phyloP scores from a whole-genome alignment of 2,797 vertebrate genomes.

The Coregonus sp. region DNA sequence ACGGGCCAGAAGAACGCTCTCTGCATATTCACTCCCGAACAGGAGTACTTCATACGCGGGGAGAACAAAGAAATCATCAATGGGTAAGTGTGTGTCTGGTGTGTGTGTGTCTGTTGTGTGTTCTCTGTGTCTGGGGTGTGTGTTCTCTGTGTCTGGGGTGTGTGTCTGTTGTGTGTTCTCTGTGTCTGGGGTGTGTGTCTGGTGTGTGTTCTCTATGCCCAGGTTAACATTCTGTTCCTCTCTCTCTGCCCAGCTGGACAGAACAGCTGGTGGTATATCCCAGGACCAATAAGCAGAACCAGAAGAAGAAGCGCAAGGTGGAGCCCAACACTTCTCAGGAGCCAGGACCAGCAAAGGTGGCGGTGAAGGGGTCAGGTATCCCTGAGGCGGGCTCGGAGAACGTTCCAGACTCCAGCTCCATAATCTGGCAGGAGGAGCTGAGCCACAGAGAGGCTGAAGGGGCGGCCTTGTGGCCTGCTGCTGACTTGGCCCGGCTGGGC shows the following conservation, averaged over 20 bases:
- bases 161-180: not conserved
- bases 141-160: too few species aligned
- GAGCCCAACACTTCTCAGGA: constrained; percentile 82
- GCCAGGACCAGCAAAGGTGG: constrained; percentile 82
- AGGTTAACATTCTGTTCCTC: not conserved
- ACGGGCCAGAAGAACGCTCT: constrained; percentile 84
- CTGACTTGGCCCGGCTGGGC: constrained; percentile 66
- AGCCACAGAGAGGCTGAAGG: constrained; percentile 78
- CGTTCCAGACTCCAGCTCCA: constrained; percentile 80
- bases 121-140: not conserved
- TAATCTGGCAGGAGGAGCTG: constrained; percentile 84
- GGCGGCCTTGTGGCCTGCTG: constrained; percentile 67
- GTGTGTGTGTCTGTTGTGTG: not conserved
- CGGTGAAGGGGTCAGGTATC: constrained; percentile 79
- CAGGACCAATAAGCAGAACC: constrained; percentile 84
- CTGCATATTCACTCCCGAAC: constrained; percentile 81
- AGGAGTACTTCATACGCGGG: constrained; percentile 83
- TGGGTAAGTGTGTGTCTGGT: constrained; percentile 61
- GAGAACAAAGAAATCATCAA: constrained; percentile 85
- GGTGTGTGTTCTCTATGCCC: too few species aligned
- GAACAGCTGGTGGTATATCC: constrained; percentile 82
- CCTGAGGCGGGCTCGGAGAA: constrained; percentile 74
- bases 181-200: not conserved
- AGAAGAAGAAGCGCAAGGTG: constrained; percentile 85
- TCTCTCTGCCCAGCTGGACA: constrained; percentile 71